Base-by-base conservation (phyloP, 2,113 vertebrate genomes). In the Atrichornis clamosus region DNA sequence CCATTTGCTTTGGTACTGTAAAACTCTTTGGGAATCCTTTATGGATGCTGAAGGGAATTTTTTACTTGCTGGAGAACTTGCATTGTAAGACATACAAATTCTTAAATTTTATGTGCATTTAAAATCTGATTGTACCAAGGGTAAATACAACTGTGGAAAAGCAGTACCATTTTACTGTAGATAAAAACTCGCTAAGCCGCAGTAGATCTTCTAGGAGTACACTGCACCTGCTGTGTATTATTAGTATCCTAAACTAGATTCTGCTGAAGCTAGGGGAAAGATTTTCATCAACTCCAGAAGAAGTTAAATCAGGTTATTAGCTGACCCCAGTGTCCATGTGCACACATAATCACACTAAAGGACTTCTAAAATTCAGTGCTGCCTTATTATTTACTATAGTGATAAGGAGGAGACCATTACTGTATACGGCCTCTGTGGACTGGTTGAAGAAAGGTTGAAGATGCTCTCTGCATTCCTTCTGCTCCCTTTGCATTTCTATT, bases 331-430 rank as follows among this genome's bases (percentile, higher is more conserved):
- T 42, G 35, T 81, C 86, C 18, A 3, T n/a, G 32, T 77, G 28
- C 0, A 0, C 49, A 18, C 1, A 1, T 58, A 75, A 76, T 70
- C 28, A 44, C 0, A 4, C n/a, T n/a, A 41, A 73, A 80, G 42
- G 62, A 60, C 37, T 47, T 62, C 3, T 80, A 55, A 90, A 84
- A 64, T 60, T 32, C 47, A 37, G 27, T 49, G 19, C 60, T 91
- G 55, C 10, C 44, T 90, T 78, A 10, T n/a, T 60, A 41, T 47
- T 72, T 78, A 44, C 33, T 59, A 10, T 5, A 47, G 39, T 39
- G 27, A 62, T 24, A 79, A 88, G 46, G 33, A 78, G 33, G 28
- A 56, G 37, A 53, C 32, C 62, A 26, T 87, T 76, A 49, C 11
- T 65, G 10, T 53, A 22, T 17, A 42, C 42, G 62, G 44, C n/a